Base-by-base conservation (phyloP, 92 coral and sea anemone species). In the Heteractis magnifica region DNA sequence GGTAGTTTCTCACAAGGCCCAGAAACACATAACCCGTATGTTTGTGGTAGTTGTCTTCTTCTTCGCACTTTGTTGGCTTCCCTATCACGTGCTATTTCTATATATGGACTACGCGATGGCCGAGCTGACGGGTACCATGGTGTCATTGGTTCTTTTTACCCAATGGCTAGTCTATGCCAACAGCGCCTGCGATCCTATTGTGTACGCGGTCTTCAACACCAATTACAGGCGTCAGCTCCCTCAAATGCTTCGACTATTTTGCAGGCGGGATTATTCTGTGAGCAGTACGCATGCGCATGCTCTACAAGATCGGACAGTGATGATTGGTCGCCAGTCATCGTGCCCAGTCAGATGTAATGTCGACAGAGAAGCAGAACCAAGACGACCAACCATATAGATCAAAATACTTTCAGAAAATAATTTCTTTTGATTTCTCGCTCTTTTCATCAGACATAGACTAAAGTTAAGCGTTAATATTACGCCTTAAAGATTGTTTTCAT, bases 141-240 rank as follows among this genome's bases (percentile, higher is more conserved):
- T 86, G 11, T 71, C 83, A 18, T 62, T 89, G 4, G 92, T 92
- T 51, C 83, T 92, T 65, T 87, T 89, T 65, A 83, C 86, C 26
- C 95, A 92, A 80, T 90, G 90, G 89, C 79, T 92, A 6, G 83
- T 92, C 56, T 92, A 82, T 83, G 86, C 89, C 23, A 86, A 89
- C 85, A 92, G 95, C 92, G 90, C 93, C 80, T 90, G 93, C 88
- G 88, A 92, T 83, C 95, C 95, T 21, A 75, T 90, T 34, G 86
- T 92, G 75, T 92, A 90, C 58, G 90, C 95, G 74, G 87, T 88
- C 4, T 90, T 82, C 73, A 92, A 90, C 84, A 78, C 90, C 20
- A 92, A 92, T 78, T 92, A 87, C 55, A 65, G 91, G 16, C 86
- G 91, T 14, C 91, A 92, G 75, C 90, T 90, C 85, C 58, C 83